phyloP scores from a whole-genome alignment of 2,797 vertebrate genomes.

The Enteromius mattozi region DNA sequence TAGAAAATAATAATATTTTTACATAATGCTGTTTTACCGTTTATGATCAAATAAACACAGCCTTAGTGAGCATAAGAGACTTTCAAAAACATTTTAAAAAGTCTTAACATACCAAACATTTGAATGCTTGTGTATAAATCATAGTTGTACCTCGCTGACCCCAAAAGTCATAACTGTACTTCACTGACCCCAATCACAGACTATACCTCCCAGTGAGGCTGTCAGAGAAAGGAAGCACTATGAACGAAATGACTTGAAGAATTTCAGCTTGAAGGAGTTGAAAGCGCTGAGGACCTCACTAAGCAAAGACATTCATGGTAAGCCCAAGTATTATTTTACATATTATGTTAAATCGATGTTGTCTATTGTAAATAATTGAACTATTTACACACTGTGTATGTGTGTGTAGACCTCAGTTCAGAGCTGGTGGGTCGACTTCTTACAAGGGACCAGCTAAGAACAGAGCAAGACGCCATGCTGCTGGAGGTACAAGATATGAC shows the following conservation, averaged over 20 bases:
- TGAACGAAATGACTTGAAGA: slow-evolving; percentile 72
- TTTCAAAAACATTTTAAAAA: background rate
- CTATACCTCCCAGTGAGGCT: slow-evolving; percentile 61
- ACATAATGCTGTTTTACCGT: background rate
- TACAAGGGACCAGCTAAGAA: slow-evolving; percentile 80
- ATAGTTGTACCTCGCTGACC: too few relatives aligned
- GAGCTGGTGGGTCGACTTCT: slow-evolving; percentile 81
- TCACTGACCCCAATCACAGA: slow-evolving; percentile 58
- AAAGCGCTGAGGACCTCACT: slow-evolving; percentile 68
- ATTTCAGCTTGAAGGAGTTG: slow-evolving; percentile 69
- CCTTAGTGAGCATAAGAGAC: background rate
- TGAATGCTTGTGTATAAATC: background rate
- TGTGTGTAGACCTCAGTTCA: slow-evolving; percentile 75
- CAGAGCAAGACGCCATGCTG: slow-evolving; percentile 82
- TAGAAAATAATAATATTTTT: background rate
- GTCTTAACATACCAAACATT: background rate
- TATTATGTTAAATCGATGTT: background rate
- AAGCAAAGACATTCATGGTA: slow-evolving; percentile 77
- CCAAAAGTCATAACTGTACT: background rate
- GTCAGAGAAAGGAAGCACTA: slow-evolving; percentile 70
- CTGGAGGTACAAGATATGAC: slow-evolving; percentile 82
- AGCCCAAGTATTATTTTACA: background rate
- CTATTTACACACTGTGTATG: background rate
- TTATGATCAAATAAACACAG: background rate
- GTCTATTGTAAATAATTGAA: background rate